These are phyloP conservation scores for Coleophora flavipennella DNA, from an alignment of 2,888 invertebrate species.

Conservation along the genomic window DNA sequence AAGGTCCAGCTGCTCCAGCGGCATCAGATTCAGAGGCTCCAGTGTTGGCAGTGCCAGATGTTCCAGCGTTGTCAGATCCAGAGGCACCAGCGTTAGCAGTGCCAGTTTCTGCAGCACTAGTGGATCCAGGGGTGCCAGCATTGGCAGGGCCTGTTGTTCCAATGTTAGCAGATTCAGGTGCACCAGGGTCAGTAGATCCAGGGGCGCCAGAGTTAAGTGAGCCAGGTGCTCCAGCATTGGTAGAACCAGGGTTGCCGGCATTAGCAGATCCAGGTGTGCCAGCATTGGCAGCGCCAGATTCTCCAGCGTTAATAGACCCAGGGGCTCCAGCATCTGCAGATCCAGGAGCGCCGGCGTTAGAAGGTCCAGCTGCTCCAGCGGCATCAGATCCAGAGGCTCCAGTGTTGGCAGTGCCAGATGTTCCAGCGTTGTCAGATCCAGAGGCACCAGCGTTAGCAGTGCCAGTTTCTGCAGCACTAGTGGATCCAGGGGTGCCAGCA, in stretches of 20 bases:
- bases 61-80: constrained; percentile 4
- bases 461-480: constrained; percentile 1
- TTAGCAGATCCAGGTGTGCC: too few species aligned
- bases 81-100: constrained; percentile 2
- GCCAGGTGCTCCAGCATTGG: too few species aligned
- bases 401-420: too few species aligned
- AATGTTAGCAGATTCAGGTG: not conserved
- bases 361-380: not conserved
- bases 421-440: too few species aligned
- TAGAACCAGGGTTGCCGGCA: too few species aligned
- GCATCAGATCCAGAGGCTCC: too few species aligned
- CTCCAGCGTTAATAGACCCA: too few species aligned
- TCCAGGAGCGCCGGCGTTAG: not conserved
- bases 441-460: too few species aligned
- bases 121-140: constrained; percentile 1
- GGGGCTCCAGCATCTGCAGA: not conserved
- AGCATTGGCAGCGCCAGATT: too few species aligned
- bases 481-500: constrained; percentile 1
- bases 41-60: too few species aligned
- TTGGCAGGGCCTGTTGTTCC: not conserved
- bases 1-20: not conserved
- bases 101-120: not conserved
- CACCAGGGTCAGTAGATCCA: not conserved
- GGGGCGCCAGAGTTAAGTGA: constrained; percentile 1
- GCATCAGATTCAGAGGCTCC: constrained; percentile 1